Evolutionary conservation across 2,113 vertebrate species (phyloP).

Genomic region (Elephantulus edwardii): DNA sequence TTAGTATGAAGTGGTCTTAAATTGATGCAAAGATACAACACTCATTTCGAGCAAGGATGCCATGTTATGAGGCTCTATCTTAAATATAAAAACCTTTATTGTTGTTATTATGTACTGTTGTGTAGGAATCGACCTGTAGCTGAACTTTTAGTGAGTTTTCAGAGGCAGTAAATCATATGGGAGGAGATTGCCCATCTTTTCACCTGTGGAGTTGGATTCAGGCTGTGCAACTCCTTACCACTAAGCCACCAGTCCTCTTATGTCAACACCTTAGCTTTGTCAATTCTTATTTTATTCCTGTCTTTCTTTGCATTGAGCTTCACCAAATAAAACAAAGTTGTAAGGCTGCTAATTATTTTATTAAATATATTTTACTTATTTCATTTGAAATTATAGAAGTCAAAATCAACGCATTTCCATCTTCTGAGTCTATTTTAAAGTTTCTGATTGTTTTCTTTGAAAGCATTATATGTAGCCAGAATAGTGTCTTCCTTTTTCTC

Average conservation of each 20-base stretch:
- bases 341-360: not conserved
- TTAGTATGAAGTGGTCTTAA: not conserved
- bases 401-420: not conserved
- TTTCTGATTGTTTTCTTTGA: slow-evolving; percentile 24
- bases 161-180: too few species aligned
- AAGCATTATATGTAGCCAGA: not conserved
- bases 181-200: too few species aligned
- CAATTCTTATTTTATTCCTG: not conserved
- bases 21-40: accelerated
- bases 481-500: not conserved
- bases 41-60: not conserved
- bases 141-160: too few species aligned
- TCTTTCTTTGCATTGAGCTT: not conserved
- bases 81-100: too few species aligned
- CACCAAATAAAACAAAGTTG: not conserved
- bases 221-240: too few species aligned
- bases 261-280: not conserved
- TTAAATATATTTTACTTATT: not conserved
- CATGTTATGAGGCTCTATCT: not conserved
- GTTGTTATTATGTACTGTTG: too few species aligned
- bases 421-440: not conserved
- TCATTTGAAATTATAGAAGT: not conserved
- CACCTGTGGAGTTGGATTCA: too few species aligned
- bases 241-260: too few species aligned
- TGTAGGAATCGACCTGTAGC: too few species aligned